Evolutionary conservation across 2,888 invertebrate genomes (phyloP).

Genomic region (Yponomeuta evonymella): DNA sequence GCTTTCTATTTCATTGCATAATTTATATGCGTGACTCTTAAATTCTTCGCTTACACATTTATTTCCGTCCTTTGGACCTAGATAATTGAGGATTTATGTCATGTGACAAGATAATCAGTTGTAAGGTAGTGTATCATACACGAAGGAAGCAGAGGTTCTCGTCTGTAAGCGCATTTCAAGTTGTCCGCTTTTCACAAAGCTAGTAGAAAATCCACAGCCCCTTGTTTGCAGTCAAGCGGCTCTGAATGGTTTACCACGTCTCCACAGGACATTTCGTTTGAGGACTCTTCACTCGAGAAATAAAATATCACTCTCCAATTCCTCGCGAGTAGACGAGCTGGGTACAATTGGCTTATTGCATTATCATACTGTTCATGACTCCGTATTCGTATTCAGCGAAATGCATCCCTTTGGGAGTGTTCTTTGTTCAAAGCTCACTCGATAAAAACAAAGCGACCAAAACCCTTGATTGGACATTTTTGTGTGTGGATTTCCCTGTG

Average conservation of each 20-base stretch:
- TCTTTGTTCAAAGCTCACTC: slow-evolving; percentile 19
- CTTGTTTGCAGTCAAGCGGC: slow-evolving; percentile 44
- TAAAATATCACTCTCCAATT: slow-evolving; percentile 9
- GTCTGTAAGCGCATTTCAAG: slow-evolving; percentile 33
- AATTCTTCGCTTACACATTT: not conserved
- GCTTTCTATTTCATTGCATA: slow-evolving; percentile 30
- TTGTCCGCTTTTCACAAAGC: slow-evolving; percentile 42
- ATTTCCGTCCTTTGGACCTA: not conserved
- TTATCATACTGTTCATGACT: slow-evolving; percentile 6
- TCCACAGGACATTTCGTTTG: slow-evolving; percentile 20
- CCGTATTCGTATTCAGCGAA: slow-evolving; percentile 1
- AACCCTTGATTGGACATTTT: slow-evolving; percentile 22
- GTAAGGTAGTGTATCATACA: not conserved
- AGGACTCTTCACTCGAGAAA: slow-evolving; percentile 4
- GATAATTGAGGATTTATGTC: not conserved
- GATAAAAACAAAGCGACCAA: slow-evolving; percentile 26
- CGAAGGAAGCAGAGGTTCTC: not conserved
- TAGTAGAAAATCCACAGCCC: slow-evolving; percentile 55
- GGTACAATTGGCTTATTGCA: slow-evolving; percentile 9
- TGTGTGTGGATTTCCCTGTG: slow-evolving; percentile 18
- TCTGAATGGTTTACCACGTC: slow-evolving; percentile 43
- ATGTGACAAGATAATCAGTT: not conserved
- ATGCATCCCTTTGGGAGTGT: slow-evolving; percentile 3
- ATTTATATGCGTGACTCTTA: slow-evolving; percentile 22
- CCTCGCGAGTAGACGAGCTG: not conserved